Evolutionary conservation across 2,888 invertebrate species (phyloP).

Genomic region (Mimachlamys varia): DNA sequence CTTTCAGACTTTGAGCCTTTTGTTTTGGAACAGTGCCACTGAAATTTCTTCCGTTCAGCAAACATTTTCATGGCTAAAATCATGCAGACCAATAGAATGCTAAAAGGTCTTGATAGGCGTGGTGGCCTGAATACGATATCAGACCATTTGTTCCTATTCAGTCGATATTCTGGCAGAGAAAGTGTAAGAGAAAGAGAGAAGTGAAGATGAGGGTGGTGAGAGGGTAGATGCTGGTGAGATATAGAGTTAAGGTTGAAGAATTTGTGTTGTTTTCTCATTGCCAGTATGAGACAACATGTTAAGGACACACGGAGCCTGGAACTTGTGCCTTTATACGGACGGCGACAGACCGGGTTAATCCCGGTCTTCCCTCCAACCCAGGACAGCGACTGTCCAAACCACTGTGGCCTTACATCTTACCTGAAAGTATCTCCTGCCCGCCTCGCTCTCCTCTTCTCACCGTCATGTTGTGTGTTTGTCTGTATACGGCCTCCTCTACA

Average conservation of each 20-base stretch:
- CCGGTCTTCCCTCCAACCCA: neutral
- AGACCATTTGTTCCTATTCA: too few relatives aligned
- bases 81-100: too few relatives aligned
- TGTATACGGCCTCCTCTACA: neutral
- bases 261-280: conserved; percentile 33
- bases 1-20: too few relatives aligned
- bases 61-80: too few relatives aligned
- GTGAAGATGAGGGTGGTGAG: neutral
- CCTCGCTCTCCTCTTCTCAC: neutral
- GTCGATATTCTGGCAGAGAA: neutral
- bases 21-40: too few relatives aligned
- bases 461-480: neutral
- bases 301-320: conserved; percentile 10
- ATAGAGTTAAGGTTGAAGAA: neutral
- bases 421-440: conserved; percentile 23
- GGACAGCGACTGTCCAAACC: conserved; percentile 19
- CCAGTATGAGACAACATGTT: conserved; percentile 36
- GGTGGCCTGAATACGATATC: too few relatives aligned
- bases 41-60: too few relatives aligned
- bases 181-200: neutral
- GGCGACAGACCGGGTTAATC: conserved; percentile 19
- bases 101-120: too few relatives aligned
- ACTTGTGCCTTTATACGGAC: conserved; percentile 28
- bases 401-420: conserved; percentile 17
- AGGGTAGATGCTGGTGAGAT: neutral